Conservation (phyloP, 2,797 vertebrate species). For the Eurystomus glaucurus region DNA sequence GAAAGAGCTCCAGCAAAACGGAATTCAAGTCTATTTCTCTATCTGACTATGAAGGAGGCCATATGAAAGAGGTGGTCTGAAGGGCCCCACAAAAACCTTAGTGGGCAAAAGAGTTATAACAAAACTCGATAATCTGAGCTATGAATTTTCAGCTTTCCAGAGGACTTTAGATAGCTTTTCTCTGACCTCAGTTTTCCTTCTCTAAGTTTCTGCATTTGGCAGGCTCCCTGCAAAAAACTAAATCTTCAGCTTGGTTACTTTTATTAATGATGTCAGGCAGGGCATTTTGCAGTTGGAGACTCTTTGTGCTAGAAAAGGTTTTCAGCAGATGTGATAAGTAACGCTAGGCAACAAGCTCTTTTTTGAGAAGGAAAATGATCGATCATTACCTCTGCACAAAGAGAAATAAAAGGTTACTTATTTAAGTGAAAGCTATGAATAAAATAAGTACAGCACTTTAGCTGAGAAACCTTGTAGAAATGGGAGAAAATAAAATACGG, state of each 20-base stretch:
- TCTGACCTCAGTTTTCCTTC: background rate
- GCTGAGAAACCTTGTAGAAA: background rate
- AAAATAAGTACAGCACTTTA: slow-evolving; percentile 3
- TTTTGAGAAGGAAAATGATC: slow-evolving; percentile 53
- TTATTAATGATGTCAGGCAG: slow-evolving; percentile 35
- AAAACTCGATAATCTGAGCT: background rate
- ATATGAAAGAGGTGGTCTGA: background rate
- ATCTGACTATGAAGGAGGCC: background rate
- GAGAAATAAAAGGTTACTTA: slow-evolving; percentile 28
- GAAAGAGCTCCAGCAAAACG: background rate
- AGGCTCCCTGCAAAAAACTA: background rate
- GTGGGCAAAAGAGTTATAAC: background rate
- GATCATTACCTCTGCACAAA: slow-evolving; percentile 9
- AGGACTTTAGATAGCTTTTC: background rate
- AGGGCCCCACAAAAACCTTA: background rate
- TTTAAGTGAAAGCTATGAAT: slow-evolving; percentile 21
- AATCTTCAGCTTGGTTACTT: slow-evolving; percentile 4
- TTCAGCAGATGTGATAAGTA: slow-evolving; percentile 37
- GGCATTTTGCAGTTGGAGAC: background rate
- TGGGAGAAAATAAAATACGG: background rate
- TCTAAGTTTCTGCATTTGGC: background rate
- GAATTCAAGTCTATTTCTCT: background rate
- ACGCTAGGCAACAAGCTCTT: background rate
- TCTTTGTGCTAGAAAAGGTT: slow-evolving; percentile 1
- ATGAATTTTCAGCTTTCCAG: background rate